A percentile compares a stretch with the other conserved stretches of the same genome.
Conservation (phyloP, 1,140 invertebrate species). For the Whitmania pigra region DNA sequence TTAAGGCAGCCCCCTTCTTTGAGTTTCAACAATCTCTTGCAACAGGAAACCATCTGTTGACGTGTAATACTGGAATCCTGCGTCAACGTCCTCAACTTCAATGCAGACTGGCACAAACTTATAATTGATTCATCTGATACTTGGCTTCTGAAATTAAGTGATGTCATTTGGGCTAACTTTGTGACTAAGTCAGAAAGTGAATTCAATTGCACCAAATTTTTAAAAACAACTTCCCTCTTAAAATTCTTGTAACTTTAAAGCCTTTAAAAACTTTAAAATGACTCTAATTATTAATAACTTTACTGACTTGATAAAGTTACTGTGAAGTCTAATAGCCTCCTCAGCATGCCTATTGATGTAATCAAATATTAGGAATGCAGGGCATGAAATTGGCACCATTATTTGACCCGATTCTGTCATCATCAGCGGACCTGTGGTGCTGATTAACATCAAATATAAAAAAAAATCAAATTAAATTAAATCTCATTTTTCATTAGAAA, state of each 20-base stretch:
- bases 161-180: not conserved
- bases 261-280: not conserved
- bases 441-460: slow-evolving; percentile 31
- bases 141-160: slow-evolving; percentile 47
- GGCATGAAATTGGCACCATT: slow-evolving; percentile 75
- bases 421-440: slow-evolving; percentile 77
- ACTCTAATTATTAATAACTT: too few relatives aligned
- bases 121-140: slow-evolving; percentile 6
- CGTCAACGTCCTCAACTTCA: slow-evolving; percentile 56
- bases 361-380: slow-evolving; percentile 64
- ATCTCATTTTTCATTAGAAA: too few relatives aligned
- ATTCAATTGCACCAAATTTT: slow-evolving; percentile 64
- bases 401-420: slow-evolving; percentile 82
- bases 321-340: slow-evolving; percentile 55
- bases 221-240: slow-evolving; percentile 45
- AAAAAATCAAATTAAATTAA: too few relatives aligned
- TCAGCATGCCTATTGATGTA: slow-evolving; percentile 54
- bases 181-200: too few relatives aligned
- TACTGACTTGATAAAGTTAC: slow-evolving; percentile 60
- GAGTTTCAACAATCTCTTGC: slow-evolving; percentile 51
- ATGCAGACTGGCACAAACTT: slow-evolving; percentile 51
- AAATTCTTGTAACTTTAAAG: slow-evolving; percentile 28
- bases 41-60: slow-evolving; percentile 72
- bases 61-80: slow-evolving; percentile 83
- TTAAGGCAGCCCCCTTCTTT: slow-evolving; percentile 42